Conservation (phyloP, 2,888 invertebrate species). For the Mimumesa dahlbomi region DNA sequence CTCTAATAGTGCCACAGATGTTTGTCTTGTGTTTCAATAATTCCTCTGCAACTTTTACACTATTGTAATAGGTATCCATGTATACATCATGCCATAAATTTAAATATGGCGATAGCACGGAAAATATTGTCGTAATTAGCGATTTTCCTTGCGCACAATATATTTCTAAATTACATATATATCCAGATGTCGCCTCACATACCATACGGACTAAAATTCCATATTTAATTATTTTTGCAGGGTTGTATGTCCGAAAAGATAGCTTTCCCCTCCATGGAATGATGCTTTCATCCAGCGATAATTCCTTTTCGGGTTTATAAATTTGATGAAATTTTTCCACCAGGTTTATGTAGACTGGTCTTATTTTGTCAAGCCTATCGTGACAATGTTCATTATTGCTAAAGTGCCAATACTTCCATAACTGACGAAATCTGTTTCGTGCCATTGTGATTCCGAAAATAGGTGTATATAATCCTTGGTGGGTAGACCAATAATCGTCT, state of each 20-base stretch:
- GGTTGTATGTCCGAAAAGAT: neutral
- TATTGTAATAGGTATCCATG: constrained; percentile 36
- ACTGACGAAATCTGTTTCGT: constrained; percentile 5
- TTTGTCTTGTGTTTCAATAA: constrained; percentile 18
- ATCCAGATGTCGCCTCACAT: constrained; percentile 4
- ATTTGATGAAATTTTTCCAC: constrained; percentile 2
- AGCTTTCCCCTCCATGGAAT: constrained; percentile 8
- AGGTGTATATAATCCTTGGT: constrained; percentile 6
- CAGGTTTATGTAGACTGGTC: neutral
- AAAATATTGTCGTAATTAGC: constrained; percentile 9
- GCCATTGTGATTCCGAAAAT: constrained; percentile 16
- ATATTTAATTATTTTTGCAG: constrained; percentile 4
- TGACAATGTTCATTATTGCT: constrained; percentile 11
- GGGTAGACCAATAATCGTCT: constrained; percentile 19
- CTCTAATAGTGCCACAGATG: constrained; percentile 25
- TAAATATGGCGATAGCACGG: constrained; percentile 23
- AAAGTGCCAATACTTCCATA: constrained; percentile 15
- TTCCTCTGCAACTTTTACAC: constrained; percentile 21
- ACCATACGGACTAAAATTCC: constrained; percentile 4
- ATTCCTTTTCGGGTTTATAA: constrained; percentile 7
- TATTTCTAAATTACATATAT: constrained; percentile 31
- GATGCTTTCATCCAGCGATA: constrained; percentile 3
- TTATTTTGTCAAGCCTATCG: constrained; percentile 5
- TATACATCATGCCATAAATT: constrained; percentile 29
- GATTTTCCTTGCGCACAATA: constrained; percentile 13